These are phyloP conservation scores for Drosophila peninsularis DNA, from an alignment of 2,888 invertebrate species.

Conservation along the genomic window DNA sequence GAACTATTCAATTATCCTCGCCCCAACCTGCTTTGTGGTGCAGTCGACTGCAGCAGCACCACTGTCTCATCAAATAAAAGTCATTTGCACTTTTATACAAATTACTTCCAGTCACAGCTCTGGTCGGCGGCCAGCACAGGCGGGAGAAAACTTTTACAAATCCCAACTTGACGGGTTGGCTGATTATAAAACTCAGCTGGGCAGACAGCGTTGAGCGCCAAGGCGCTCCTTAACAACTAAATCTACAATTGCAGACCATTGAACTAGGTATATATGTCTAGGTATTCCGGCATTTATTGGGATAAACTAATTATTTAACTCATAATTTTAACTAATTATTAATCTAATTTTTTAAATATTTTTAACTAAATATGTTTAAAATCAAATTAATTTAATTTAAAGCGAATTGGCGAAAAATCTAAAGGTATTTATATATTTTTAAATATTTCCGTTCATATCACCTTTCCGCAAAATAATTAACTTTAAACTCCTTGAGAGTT, in stretches of 20 bases:
- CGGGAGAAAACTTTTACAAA: constrained; percentile 59
- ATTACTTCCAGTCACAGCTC: constrained; percentile 62
- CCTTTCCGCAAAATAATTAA: too few relatives aligned
- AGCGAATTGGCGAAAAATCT: too few relatives aligned
- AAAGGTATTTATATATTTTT: too few relatives aligned
- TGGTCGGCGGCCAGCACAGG: constrained; percentile 18
- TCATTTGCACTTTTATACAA: constrained; percentile 76
- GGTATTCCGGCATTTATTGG: background rate
- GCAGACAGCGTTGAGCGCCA: constrained; percentile 33
- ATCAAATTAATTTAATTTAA: too few relatives aligned
- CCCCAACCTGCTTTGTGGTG: constrained; percentile 14
- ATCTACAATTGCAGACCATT: background rate
- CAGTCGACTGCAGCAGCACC: constrained; percentile 19
- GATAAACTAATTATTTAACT: too few relatives aligned
- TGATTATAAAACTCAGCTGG: constrained; percentile 62
- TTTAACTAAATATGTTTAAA: too few relatives aligned
- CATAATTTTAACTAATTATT: too few relatives aligned
- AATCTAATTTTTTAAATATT: too few relatives aligned
- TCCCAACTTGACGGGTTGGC: constrained; percentile 52
- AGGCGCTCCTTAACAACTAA: background rate
- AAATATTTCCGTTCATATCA: too few relatives aligned
- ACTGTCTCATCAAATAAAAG: constrained; percentile 70
- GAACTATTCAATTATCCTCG: constrained; percentile 63
- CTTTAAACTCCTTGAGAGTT: too few relatives aligned
- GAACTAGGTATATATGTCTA: background rate